Base-by-base conservation (phyloP, 2,113 vertebrate species). In the Sphaerodactylus townsendi region DNA sequence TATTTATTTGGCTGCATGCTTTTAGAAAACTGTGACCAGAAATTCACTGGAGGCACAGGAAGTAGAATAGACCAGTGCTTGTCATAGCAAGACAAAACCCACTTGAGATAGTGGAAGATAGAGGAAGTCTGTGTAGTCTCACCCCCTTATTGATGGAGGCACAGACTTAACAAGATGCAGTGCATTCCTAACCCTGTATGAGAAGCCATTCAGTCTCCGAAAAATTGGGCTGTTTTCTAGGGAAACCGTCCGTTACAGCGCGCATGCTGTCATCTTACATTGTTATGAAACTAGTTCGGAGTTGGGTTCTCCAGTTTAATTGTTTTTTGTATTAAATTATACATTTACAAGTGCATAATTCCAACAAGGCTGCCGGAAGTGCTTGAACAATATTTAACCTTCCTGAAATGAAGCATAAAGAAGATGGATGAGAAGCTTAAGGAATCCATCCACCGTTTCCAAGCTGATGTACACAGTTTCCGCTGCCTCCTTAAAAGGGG, bases 381-480 rank as follows among this genome's bases (percentile, higher is more conserved):
- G 77, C 86, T 86, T 91, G 89, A 85, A 89, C 86, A 74, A 30
- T 10, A 21, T 50, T 53, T 56, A 50, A 33, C 81, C 85, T 33
- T 30, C 69, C n/a, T 69, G 13, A 35, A 35, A 14, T 9, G 7
- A 46, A 89, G 87, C 19, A 73, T 72, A 69, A 74, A 87, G 70
- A 78, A 69, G 85, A 80, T 85, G 62, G 88, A 85, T 41, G 78
- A 90, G 48, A 68, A 90, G 82, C 66, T 46, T 3, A 81, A 80
- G 83, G 70, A 74, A 91, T 79, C 85, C 9, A 2, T 17, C 17
- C 30, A 56, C 15, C 33, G 3, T 48, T 82, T 81, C 85, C 86
- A 87, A 87, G n/a, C 75, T 86, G 86, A 86, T 81, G 91, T 85
- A 71, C 64, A 33, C 82, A 85, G 79, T 88, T 14, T 14, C 53